Evolutionary conservation across 2,113 vertebrate species (phyloP), one percentile per base, ranked within the genome.

Genomic region (Caloenas nicobarica): DNA sequence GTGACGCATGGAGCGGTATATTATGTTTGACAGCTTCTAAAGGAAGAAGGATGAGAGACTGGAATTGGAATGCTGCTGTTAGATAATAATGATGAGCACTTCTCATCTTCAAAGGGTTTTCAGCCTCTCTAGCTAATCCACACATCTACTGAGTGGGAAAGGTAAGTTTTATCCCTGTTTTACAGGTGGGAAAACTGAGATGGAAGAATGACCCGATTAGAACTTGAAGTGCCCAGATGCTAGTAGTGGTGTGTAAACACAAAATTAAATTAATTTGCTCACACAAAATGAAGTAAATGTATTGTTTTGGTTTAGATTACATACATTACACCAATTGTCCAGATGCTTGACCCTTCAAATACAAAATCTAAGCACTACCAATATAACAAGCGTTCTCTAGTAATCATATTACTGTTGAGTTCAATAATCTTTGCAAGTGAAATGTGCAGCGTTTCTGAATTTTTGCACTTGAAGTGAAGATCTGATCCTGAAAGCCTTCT

Each of bases 1-100:
- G 76, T 93, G 93, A 96, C 1, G 3, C 93, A 89, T 96, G 88
- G 91, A 87, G 70, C 0, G 10, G 22, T 92, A 8, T 89, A 96
- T 96, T 94, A 62, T 70, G 91, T 96, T 96, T 95, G 93, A 92
- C 96, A 95, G 83, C 66, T 92, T 76, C 93, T 69, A 85, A 94
- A 92, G 83, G 73, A 89, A 92, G 91, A 94, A 87, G 86, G 50
- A 94, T 4, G 31, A 93, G 92, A 81, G 53, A 15, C 88, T 87
- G 61, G 93, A 95, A 96, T 93, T 96, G 96, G 81, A 94, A 91
- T 89, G 91, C 77, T 94, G 83, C 77, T 1, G 25, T 62, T 96
- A 86, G 93, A 73, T 95, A 80, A 93, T 91, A 81, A 80, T 38
- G 93, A 93, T 69, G 83, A 91, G 81, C 73, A 44, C 57, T 93